Evolutionary conservation across 2,888 invertebrate species (phyloP).

Genomic region (Zaprionus obscuricornis): DNA sequence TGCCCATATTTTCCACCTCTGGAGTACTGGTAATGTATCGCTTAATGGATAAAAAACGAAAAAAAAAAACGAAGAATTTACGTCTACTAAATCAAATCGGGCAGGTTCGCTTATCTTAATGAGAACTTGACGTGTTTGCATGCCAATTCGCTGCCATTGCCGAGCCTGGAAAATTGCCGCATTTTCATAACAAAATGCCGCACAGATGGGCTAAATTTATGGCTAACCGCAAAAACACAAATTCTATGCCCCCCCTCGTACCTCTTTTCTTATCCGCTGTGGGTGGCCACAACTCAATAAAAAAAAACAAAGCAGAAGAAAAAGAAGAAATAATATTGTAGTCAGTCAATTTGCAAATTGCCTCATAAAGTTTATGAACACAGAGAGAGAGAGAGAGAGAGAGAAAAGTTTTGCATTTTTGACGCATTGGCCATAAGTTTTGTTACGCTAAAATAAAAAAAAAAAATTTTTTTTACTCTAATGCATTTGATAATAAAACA

Average conservation of each 20-base stretch:
- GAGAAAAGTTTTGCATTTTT: slow-evolving; percentile 30
- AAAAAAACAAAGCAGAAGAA: slow-evolving; percentile 6
- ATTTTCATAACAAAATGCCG: slow-evolving; percentile 41
- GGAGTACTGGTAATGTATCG: no score
- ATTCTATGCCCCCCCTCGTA: no score
- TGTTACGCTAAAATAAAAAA: no score
- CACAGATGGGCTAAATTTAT: slow-evolving; percentile 50
- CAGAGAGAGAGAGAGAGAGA: no score
- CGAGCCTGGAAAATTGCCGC: slow-evolving; percentile 38
- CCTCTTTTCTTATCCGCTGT: not conserved
- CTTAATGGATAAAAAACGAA: not conserved
- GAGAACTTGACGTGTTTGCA: slow-evolving; percentile 72
- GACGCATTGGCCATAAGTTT: slow-evolving; percentile 15
- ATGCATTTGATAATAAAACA: no score
- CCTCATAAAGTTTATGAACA: slow-evolving; percentile 49
- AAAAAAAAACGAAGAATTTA: no score
- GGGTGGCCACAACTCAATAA: slow-evolving; percentile 48
- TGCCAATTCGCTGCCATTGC: slow-evolving; percentile 48
- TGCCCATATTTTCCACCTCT: no score
- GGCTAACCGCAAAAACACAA: no score
- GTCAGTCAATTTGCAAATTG: slow-evolving; percentile 65
- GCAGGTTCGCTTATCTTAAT: slow-evolving; percentile 65
- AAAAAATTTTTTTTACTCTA: no score
- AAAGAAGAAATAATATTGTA: slow-evolving; percentile 41
- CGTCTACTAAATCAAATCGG: slow-evolving; percentile 37